phyloP scores from a whole-genome alignment of 2,113 vertebrate genomes.

The Actenoides hombroni region DNA sequence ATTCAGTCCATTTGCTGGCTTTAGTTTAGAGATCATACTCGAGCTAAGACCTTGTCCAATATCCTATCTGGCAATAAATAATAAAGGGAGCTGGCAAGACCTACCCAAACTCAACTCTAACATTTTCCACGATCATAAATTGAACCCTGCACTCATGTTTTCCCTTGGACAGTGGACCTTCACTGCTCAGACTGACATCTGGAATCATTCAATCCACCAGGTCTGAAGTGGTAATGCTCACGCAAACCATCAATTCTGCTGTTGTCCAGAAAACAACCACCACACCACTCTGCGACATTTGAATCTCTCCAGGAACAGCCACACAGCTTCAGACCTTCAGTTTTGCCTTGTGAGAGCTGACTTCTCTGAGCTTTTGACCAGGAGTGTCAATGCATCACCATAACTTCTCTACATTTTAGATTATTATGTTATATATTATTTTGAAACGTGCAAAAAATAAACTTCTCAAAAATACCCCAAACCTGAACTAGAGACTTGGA shows the following conservation, averaged over 20 bases:
- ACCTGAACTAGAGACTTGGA: neutral
- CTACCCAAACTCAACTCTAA: neutral
- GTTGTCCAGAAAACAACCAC: neutral
- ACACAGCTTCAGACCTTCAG: neutral
- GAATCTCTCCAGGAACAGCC: neutral
- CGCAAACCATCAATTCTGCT: neutral
- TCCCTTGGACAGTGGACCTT: neutral
- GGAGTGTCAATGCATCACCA: neutral
- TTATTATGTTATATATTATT: neutral
- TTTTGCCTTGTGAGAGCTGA: neutral
- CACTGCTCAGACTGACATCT: neutral
- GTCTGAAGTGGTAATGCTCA: neutral
- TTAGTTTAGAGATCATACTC: neutral
- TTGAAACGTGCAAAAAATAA: neutral
- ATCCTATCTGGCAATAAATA: neutral
- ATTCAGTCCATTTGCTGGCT: neutral
- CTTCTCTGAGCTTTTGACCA: neutral
- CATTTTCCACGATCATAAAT: neutral
- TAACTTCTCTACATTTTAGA: neutral
- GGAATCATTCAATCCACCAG: neutral
- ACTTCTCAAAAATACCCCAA: neutral
- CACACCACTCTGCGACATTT: neutral
- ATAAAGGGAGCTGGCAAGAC: neutral
- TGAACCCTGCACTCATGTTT: neutral
- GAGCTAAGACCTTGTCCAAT: neutral